Percentiles rank a stretch among this genome's conserved stretches.
phyloP scores from a whole-genome alignment of 2,888 invertebrate genomes.

The Neuroscelio doddi region DNA sequence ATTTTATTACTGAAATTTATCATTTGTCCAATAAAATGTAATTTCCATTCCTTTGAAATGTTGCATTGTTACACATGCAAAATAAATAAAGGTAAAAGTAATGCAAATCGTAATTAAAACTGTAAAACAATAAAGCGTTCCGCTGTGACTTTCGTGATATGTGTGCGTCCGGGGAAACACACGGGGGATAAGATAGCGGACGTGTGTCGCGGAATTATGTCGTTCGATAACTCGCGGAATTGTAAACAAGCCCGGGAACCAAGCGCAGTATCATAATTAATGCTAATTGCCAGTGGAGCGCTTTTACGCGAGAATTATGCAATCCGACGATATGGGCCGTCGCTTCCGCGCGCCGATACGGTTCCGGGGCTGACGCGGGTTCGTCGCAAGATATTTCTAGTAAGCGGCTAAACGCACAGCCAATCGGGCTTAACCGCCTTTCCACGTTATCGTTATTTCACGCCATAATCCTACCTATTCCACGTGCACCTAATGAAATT shows the following conservation, averaged over 20 bases:
- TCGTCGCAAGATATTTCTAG: conserved; percentile 34
- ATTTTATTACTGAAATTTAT: too few relatives aligned
- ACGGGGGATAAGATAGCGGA: conserved; percentile 59
- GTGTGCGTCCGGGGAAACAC: conserved; percentile 19
- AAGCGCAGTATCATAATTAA: conserved; percentile 62
- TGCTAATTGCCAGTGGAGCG: conserved; percentile 56
- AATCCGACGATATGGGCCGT: conserved; percentile 30
- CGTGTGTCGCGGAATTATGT: conserved; percentile 53
- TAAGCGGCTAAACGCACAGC: conserved; percentile 35
- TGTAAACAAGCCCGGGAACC: conserved; percentile 58
- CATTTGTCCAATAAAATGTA: too few relatives aligned
- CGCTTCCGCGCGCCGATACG: conserved; percentile 27
- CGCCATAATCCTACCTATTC: conserved; percentile 24
- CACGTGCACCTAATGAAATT: conserved; percentile 36
- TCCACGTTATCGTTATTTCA: conserved; percentile 40
- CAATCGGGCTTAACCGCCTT: conserved; percentile 41
- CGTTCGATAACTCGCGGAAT: conserved; percentile 51
- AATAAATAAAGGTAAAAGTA: too few relatives aligned
- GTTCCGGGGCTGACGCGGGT: conserved; percentile 20
- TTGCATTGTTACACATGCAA: too few relatives aligned
- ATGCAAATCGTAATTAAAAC: neutral
- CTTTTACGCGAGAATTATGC: conserved; percentile 30
- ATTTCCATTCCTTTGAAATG: too few relatives aligned
- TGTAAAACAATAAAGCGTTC: neutral
- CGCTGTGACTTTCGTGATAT: neutral